phyloP scores from a whole-genome alignment of 2,797 vertebrate genomes.

The Toxotes lorentzi region DNA sequence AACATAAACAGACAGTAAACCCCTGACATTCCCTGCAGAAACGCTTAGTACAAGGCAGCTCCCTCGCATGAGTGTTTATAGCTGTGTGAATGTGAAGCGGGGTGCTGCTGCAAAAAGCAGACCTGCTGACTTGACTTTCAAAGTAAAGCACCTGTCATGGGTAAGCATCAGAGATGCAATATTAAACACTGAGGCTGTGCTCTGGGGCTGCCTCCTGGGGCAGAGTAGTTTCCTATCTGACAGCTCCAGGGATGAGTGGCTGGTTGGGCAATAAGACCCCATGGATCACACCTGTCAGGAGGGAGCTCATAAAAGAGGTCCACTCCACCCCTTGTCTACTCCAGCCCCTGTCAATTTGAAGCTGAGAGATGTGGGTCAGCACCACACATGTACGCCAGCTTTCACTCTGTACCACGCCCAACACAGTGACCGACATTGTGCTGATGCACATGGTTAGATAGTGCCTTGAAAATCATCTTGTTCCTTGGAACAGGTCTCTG shows the following conservation, averaged over 20 bases:
- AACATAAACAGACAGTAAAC: neutral
- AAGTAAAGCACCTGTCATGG: conserved; percentile 51
- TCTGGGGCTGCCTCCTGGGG: conserved; percentile 29
- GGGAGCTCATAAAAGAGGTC: conserved; percentile 33
- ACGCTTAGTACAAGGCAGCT: neutral
- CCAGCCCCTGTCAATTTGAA: conserved; percentile 26
- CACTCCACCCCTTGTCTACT: neutral
- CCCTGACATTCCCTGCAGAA: conserved; percentile 21
- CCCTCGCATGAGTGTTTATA: neutral
- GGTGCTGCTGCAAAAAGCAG: conserved; percentile 15
- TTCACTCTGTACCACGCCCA: conserved; percentile 31
- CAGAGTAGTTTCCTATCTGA: conserved; percentile 52
- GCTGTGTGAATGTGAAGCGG: conserved; percentile 15
- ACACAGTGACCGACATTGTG: conserved; percentile 47
- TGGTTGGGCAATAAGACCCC: conserved; percentile 34
- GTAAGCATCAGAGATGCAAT: conserved; percentile 47
- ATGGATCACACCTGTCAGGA: conserved; percentile 54
- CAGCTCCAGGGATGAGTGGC: conserved; percentile 45
- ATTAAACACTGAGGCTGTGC: conserved; percentile 23
- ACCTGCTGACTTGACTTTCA: conserved; percentile 52
- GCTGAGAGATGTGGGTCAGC: conserved; percentile 46
- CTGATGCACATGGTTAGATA: neutral
- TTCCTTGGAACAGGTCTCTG: conserved; percentile 26
- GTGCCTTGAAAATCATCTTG: conserved; percentile 29
- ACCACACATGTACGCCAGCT: conserved; percentile 14